These are phyloP conservation scores for Cichlasoma orientale DNA, from an alignment of 2,797 vertebrate species.

Conservation along the genomic window DNA sequence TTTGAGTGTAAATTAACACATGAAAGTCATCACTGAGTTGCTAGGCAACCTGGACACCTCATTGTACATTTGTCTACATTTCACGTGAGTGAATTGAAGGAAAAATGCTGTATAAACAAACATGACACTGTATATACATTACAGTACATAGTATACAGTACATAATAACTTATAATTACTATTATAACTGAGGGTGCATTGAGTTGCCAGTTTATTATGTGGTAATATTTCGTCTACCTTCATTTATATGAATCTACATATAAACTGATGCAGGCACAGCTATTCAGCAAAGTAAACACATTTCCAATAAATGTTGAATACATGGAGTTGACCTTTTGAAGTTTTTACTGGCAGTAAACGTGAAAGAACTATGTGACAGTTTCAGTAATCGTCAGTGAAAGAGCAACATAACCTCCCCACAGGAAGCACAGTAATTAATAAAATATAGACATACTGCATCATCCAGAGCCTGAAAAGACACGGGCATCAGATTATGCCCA, in stretches of 20 bases:
- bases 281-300: background rate
- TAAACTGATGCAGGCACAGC: background rate
- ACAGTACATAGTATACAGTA: background rate
- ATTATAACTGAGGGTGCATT: background rate
- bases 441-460: background rate
- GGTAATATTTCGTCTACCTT: background rate
- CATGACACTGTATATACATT: background rate
- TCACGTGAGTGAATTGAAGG: conserved; percentile 15
- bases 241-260: background rate
- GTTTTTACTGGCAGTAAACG: background rate
- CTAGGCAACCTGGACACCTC: conserved; percentile 55
- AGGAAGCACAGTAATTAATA: background rate
- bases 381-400: background rate
- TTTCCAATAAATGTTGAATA: background rate
- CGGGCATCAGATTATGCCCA: background rate
- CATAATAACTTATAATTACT: background rate
- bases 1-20: conserved; percentile 66
- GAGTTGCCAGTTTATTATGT: background rate
- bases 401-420: background rate
- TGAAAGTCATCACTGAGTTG: conserved; percentile 51
- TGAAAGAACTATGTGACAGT: background rate
- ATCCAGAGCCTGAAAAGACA: too few relatives aligned
- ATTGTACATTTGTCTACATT: conserved; percentile 10
- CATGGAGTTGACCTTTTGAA: background rate
- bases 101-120: background rate